These are phyloP conservation scores for Brienomyrus brachyistius DNA, from an alignment of 2,113 vertebrate species.

Conservation along the genomic window DNA sequence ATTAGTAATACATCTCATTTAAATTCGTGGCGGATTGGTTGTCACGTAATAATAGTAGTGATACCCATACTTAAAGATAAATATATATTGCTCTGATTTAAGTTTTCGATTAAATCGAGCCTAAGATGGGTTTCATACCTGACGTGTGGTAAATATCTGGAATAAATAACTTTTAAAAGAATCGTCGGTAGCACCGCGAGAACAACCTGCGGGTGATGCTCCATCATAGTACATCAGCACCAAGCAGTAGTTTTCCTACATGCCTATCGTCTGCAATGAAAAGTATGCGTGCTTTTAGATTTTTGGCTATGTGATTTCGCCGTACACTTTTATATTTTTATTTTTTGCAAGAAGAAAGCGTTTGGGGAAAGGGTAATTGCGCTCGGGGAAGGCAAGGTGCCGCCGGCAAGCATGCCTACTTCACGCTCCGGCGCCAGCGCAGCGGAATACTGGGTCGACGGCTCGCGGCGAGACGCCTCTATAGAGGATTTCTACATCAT, in stretches of 20 bases:
- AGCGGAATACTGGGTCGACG: conserved; percentile 77
- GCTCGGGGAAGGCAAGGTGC: background rate
- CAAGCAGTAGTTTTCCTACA: background rate
- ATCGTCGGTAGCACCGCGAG: background rate
- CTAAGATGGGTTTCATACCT: background rate
- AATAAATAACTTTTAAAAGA: conserved; percentile 11
- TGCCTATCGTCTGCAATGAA: background rate
- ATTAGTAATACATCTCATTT: background rate
- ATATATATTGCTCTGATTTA: background rate
- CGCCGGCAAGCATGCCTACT: conserved; percentile 61
- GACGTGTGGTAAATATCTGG: background rate
- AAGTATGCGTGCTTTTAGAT: conserved; percentile 18
- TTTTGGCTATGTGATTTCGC: conserved; percentile 26
- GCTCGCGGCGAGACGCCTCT: conserved; percentile 64
- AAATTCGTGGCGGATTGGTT: background rate
- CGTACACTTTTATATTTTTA: background rate
- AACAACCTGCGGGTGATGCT: background rate
- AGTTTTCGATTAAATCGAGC: background rate
- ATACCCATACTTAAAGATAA: background rate
- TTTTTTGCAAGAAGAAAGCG: conserved; percentile 1
- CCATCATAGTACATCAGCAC: background rate
- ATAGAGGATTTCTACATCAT: conserved; percentile 71
- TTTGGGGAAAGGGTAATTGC: background rate
- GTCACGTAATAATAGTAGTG: background rate
- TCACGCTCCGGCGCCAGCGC: conserved; percentile 57